Conservation (phyloP, 2,113 vertebrate genomes). For the Petroica traversi region DNA sequence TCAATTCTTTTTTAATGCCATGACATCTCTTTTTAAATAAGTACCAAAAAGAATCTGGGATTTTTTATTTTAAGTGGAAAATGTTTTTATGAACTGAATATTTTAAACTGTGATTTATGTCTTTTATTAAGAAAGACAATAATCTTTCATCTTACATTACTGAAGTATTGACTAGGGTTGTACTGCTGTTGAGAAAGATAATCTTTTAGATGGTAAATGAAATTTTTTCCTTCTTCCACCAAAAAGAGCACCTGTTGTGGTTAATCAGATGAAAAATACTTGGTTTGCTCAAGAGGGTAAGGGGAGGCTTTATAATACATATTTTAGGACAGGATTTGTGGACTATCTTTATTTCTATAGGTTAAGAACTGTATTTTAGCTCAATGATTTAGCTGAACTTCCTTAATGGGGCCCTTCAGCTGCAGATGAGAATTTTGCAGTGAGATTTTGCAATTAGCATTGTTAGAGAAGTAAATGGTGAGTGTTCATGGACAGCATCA, state of each 20-base stretch:
- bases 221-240: not conserved
- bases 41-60: not conserved
- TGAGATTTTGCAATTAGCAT: not conserved
- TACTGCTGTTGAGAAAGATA: not conserved
- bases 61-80: not conserved
- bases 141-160: not conserved
- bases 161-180: not conserved
- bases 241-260: not conserved
- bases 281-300: not conserved
- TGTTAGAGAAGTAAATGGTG: not conserved
- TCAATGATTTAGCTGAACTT: not conserved
- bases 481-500: not conserved
- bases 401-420: not conserved
- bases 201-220: not conserved
- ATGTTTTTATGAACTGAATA: not conserved
- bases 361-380: not conserved
- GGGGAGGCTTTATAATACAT: not conserved
- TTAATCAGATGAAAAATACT: not conserved
- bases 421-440: not conserved
- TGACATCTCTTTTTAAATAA: not conserved
- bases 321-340: not conserved
- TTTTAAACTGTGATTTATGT: not conserved
- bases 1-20: not conserved
- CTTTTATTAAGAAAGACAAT: not conserved
- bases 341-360: not conserved